phyloP scores from a whole-genome alignment of 92 coral and sea anemone species.

The Zoanthus gigantus region DNA sequence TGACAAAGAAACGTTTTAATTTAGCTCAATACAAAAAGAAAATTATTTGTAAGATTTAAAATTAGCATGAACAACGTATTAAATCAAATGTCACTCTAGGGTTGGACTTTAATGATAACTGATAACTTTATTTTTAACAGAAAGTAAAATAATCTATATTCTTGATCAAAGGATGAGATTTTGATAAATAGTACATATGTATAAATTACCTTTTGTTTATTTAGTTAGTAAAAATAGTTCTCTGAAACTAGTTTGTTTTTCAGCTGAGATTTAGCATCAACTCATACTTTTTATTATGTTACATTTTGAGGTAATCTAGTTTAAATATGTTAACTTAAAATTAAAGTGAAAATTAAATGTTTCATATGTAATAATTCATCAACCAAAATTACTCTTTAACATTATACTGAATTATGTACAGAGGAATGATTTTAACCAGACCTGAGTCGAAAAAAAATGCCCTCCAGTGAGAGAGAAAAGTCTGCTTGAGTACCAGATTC shows the following conservation, averaged over 20 bases:
- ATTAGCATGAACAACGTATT: too few relatives aligned
- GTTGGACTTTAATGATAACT: neutral
- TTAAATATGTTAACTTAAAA: too few relatives aligned
- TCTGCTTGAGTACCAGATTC: constrained; percentile 46
- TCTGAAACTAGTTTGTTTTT: neutral
- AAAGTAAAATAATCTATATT: neutral
- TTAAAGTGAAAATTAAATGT: neutral
- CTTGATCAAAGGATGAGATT: neutral
- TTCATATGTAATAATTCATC: neutral
- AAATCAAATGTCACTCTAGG: too few relatives aligned
- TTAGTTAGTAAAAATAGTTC: neutral
- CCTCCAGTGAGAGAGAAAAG: constrained; percentile 48
- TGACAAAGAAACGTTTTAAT: too few relatives aligned
- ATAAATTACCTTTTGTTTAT: neutral
- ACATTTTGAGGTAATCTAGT: too few relatives aligned
- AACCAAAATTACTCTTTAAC: neutral
- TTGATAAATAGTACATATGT: neutral
- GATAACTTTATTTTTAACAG: neutral
- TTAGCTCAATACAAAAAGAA: too few relatives aligned
- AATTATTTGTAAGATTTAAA: too few relatives aligned
- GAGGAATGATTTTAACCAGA: neutral
- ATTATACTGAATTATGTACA: neutral
- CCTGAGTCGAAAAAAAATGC: constrained; percentile 38
- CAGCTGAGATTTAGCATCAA: neutral
- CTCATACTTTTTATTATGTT: too few relatives aligned